These are phyloP conservation scores for Stichodactyla mertensii DNA, from an alignment of 64 coral and sea anemone genomes.

Conservation along the genomic window DNA sequence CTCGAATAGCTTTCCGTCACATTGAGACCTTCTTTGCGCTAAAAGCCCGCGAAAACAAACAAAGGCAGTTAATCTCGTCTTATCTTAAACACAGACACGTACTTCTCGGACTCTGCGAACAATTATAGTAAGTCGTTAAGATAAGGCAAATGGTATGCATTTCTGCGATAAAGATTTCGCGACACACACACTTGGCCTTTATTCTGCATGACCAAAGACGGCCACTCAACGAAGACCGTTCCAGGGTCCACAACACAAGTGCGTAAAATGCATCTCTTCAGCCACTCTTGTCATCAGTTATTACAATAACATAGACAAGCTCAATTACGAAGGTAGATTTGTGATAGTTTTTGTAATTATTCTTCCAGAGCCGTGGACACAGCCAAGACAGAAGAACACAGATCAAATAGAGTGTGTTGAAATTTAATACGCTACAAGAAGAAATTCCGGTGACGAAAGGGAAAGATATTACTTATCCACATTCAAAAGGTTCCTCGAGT, in stretches of 20 bases:
- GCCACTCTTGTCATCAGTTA: constrained; percentile 5
- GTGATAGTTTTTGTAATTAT: constrained; percentile 9
- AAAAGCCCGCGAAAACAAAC: constrained; percentile 41
- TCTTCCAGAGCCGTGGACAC: neutral
- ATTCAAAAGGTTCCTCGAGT: constrained; percentile 26
- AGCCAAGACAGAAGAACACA: constrained; percentile 8
- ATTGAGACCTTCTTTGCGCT: constrained; percentile 16
- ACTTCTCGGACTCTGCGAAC: constrained; percentile 30
- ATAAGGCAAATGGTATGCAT: constrained; percentile 30
- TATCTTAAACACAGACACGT: constrained; percentile 40
- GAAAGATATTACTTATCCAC: neutral
- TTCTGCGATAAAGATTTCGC: constrained; percentile 7
- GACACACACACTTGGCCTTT: constrained; percentile 31
- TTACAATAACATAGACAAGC: constrained; percentile 25
- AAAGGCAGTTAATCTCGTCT: constrained; percentile 30
- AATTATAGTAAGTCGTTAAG: constrained; percentile 37
- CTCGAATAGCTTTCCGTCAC: constrained; percentile 9
- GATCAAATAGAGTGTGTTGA: constrained; percentile 14
- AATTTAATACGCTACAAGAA: constrained; percentile 10
- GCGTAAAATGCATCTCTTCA: neutral
- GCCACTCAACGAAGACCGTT: neutral
- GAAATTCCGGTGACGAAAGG: constrained; percentile 22
- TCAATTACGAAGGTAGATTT: neutral
- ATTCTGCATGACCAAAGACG: neutral
- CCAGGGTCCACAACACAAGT: neutral